A percentile compares a stretch with the other conserved stretches of the same genome.
These are phyloP conservation scores for Forficula auricularia DNA, from an alignment of 1,140 invertebrate species.

Conservation along the genomic window DNA sequence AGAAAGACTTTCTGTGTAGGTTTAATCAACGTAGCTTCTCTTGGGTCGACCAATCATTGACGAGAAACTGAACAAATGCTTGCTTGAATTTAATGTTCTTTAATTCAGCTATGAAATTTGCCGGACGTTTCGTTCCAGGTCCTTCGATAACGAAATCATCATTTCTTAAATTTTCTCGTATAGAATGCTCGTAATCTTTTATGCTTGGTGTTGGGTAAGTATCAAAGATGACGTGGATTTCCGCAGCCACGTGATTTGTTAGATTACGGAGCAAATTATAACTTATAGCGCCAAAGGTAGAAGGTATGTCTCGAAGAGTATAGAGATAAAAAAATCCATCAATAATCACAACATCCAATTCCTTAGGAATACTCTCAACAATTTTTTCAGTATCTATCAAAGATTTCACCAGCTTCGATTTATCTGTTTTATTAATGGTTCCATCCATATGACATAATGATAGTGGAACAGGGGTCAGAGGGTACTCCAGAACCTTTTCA, in stretches of 20 bases:
- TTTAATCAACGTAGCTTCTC: background rate
- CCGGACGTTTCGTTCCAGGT: constrained; percentile 9
- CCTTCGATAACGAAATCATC: constrained; percentile 10
- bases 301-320: constrained; percentile 14
- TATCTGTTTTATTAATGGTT: constrained; percentile 11
- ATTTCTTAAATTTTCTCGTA: constrained; percentile 2
- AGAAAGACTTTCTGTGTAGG: constrained; percentile 10
- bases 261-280: constrained; percentile 13
- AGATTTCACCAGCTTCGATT: constrained; percentile 10
- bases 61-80: constrained; percentile 7
- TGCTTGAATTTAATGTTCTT: constrained; percentile 3
- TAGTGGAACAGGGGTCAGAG: constrained; percentile 16
- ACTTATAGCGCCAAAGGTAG: constrained; percentile 15
- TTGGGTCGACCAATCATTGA: background rate
- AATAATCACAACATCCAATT: constrained; percentile 12
- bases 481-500: constrained; percentile 14
- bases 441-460: constrained; percentile 17
- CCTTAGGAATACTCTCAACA: constrained; percentile 5
- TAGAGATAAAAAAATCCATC: constrained; percentile 15
- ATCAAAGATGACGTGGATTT: constrained; percentile 15
- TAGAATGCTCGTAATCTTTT: constrained; percentile 14
- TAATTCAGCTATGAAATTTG: constrained; percentile 1
- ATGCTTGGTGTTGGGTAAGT: constrained; percentile 15
- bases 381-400: constrained; percentile 10
- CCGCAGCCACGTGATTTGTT: constrained; percentile 6